Evolutionary conservation across 2,888 invertebrate species (phyloP), one percentile per base, ranked within the genome.

Genomic region (Timandra comae): DNA sequence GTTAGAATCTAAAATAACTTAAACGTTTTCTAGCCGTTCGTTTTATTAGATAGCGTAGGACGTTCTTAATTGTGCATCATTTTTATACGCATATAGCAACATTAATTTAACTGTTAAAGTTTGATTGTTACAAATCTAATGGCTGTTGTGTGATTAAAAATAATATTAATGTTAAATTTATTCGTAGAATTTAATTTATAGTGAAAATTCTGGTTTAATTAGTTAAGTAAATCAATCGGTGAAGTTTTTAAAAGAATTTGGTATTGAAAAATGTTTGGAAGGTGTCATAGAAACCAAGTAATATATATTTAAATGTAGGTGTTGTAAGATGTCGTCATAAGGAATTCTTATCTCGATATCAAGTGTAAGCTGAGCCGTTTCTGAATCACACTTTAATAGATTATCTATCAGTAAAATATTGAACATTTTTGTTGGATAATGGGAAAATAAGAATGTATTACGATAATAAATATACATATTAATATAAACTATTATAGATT

Each of bases 21-120:
- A 40, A 46, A 43, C 25, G 50, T 50, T 16, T 16, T 16, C 16
- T 16, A 16, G n/a, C n/a, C 16, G 6, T 5, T 3, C 16, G 1
- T 16, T 16, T 16, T 16, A 16, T 16, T 46, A 52, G 52, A 42
- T 38, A 46, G 66, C 70, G 76, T 79, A 70, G 76, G 79, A 58
- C 44, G 69, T 49, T 58, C 69, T 69, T 72, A 75, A 77, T 77
- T 71, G 66, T 64, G 61, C 63, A 66, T 65, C 62, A 64, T 64
- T 72, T 69, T 68, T 58, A 63, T 57, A 46, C 44, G 50, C 57
- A 49, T 56, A 56, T 60, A 52, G 62, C 56, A 57, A 56, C 58
- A 59, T 58, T 57, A 56, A 49, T 49, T 52, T 57, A 51, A 49
- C 49, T 49, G 52, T 54, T 46, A 46, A 49, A 52, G 46, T 53